Base-by-base conservation (phyloP, 2,888 invertebrate genomes). In the Deilephila elpenor region DNA sequence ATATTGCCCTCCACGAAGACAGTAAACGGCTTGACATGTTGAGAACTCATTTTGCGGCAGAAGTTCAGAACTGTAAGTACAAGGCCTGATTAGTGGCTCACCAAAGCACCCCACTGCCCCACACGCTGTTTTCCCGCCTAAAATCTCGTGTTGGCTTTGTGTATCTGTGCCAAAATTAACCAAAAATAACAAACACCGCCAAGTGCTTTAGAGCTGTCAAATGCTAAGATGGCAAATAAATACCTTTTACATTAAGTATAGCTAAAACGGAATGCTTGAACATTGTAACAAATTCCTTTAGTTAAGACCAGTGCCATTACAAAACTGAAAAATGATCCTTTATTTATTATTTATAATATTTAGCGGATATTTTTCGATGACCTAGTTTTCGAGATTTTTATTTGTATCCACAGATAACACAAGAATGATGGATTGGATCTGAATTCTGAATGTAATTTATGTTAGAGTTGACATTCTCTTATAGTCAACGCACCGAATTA, bases 1-100 rank as follows among this genome's bases (percentile, higher is more conserved):
- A 98, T 98, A 88, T 98, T 98, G 37, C 98, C 98, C 87, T 98
- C 98, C 53, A 98, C 97, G 60, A 97, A 95, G 32, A 98, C 97
- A 0, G 97, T 98, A 84, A 97, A 97, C 0, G 97, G 97, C 78
- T 96, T 96, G n/a, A 86, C 84, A 75, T 87, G 88, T 34, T 86
- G 78, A 61, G 86, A 76, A 83, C 79, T 86, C 91, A 94, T 93
- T 82, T 86, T 92, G 75, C 82, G 79, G 77, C 78, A 83, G 37
- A 78, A 75, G 75, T 78, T 82, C 71, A 70, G 74, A 37, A 78
- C 87, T 88, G 80, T 37, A 89, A 85, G 44, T 14, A 44, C 44
- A 44, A 44, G 44, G 44, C 14, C 44, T 44, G 44, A 44, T 44
- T 71, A 70, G 72, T 53, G 71, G 25, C 37, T 62, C 73, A 59